These are phyloP conservation scores for Protosalanx chinensis DNA, from an alignment of 2,797 vertebrate genomes.

Conservation along the genomic window DNA sequence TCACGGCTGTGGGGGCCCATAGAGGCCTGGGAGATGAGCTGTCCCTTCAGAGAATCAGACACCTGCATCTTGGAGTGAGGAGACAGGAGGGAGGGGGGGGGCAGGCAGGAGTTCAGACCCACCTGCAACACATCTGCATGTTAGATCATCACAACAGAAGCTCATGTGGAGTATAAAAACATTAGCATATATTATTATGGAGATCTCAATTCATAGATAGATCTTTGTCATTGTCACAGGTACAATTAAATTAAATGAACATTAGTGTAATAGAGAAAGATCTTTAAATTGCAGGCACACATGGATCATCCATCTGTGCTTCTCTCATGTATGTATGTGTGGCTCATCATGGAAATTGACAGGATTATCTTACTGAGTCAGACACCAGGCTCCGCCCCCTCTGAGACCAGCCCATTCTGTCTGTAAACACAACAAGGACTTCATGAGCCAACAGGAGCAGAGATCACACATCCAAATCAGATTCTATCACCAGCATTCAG, in stretches of 20 bases:
- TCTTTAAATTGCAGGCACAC: no score
- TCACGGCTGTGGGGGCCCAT: conserved; percentile 72
- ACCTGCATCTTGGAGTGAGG: conserved; percentile 79
- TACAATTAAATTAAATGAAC: no score
- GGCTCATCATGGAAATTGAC: background rate
- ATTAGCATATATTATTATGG: background rate
- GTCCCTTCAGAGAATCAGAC: conserved; percentile 60
- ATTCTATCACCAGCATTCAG: background rate
- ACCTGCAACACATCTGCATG: conserved; percentile 60
- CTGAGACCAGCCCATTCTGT: conserved; percentile 41
- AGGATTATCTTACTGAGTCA: conserved; percentile 41
- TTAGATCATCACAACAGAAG: background rate
- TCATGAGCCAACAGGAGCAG: background rate
- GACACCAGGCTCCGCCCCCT: conserved; percentile 55
- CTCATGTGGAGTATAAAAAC: background rate
- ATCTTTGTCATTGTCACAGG: no score
- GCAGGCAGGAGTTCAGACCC: conserved; percentile 74
- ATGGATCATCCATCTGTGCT: no score
- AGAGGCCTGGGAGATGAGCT: conserved; percentile 68
- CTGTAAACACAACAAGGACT: conserved; percentile 37
- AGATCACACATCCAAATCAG: background rate
- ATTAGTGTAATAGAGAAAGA: no score
- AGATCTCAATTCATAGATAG: no score
- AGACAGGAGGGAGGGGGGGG: conserved; percentile 76
- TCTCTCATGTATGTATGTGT: background rate